Evolutionary conservation across 2,797 vertebrate species (phyloP), one percentile per base, ranked within the genome.

Genomic region (Clangula hyemalis): DNA sequence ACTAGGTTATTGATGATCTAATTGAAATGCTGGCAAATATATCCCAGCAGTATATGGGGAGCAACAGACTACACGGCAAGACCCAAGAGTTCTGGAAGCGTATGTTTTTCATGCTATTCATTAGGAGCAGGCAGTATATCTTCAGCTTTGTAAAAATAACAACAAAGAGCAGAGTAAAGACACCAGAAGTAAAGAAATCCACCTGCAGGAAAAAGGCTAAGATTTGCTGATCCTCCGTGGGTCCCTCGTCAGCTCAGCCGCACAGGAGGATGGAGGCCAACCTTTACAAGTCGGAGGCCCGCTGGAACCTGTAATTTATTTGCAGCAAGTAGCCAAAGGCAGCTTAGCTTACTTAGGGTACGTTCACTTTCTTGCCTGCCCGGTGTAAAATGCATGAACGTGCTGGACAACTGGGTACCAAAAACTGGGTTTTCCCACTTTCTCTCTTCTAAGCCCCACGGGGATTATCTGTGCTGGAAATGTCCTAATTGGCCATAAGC

Each of bases 1-100:
- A 98, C 98, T 94, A 87, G 97, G 98, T 99, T 99, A 99, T 99
- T 98, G 98, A 99, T 98, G 98, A 98, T 98, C 98, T 98, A 98
- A 99, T 98, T 99, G 98, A 98, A 98, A 98, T 98, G 98, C 98
- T 98, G 98, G 98, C 98, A 96, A 98, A 97, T 97, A 98, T 95
- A 97, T 97, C 93, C 96, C 95, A 97, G 97, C 97, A 97, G 97
- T 98, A 94, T 94, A 97, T 96, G 97, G 98, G 94, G 95, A 97
- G 96, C 94, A 91, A 80, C 95, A 95, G 96, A 84, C 66, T 71
- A 72, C 94, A 92, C 84, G 56, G 95, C 75, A 64, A 87, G 94
- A 89, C 95, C 96, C 95, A 57, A 49, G 95, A 94, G 96, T 71
- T 95, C 64, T 41, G 93, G 58, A 65, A 97, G 91, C 54, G 36